Evolutionary conservation across 2,797 vertebrate genomes (phyloP).

Genomic region (Melanotaenia parkinsoni): DNA sequence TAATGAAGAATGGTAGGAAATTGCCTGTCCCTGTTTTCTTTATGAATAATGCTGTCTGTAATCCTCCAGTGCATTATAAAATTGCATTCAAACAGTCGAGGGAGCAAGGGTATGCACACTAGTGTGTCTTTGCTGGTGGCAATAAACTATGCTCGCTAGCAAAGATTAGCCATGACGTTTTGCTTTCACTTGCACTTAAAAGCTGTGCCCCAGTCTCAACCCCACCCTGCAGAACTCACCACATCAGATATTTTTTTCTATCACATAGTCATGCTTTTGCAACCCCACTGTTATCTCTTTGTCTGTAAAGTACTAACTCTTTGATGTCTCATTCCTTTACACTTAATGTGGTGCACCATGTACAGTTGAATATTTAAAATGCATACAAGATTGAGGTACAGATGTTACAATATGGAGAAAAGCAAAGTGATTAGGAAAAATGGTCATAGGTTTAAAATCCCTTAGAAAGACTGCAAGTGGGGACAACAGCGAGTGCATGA

Average conservation of each 20-base stretch:
- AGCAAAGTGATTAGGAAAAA: neutral
- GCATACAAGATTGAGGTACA: neutral
- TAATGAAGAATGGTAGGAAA: constrained; percentile 4
- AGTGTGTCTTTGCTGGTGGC: constrained; percentile 53
- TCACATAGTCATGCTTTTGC: constrained; percentile 11
- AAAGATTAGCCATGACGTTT: constrained; percentile 62
- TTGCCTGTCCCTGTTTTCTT: constrained; percentile 27
- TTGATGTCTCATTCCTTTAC: neutral
- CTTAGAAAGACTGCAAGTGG: neutral
- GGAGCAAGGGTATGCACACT: constrained; percentile 8
- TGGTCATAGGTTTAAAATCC: neutral
- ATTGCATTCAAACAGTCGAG: constrained; percentile 16
- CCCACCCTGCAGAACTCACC: constrained; percentile 24
- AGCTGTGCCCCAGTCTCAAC: constrained; percentile 40
- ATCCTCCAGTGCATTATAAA: constrained; percentile 19
- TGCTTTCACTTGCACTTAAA: constrained; percentile 65
- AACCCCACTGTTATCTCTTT: constrained; percentile 2
- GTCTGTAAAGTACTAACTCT: neutral
- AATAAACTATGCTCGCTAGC: constrained; percentile 19
- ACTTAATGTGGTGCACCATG: neutral
- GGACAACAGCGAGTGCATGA: neutral
- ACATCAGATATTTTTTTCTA: constrained; percentile 35
- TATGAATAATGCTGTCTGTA: constrained; percentile 9
- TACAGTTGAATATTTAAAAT: constrained; percentile 5
- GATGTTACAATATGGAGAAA: neutral